These are phyloP conservation scores for Spilosoma lubricipeda DNA, from an alignment of 2,888 invertebrate genomes.

Conservation along the genomic window DNA sequence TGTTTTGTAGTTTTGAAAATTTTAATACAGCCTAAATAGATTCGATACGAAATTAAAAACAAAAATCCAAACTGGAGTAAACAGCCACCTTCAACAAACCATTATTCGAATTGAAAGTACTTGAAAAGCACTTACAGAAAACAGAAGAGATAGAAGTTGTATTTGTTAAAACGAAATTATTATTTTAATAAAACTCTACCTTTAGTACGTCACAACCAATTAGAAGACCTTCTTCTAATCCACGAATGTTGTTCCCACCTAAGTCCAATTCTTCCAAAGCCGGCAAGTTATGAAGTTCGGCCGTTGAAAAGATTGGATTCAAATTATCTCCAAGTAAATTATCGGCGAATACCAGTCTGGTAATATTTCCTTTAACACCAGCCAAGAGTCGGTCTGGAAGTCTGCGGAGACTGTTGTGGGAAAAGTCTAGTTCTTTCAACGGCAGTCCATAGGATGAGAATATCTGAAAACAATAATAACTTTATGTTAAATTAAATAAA, in stretches of 20 bases:
- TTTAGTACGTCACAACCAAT: conserved; percentile 92
- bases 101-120: neutral
- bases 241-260: conserved; percentile 92
- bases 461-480: conserved; percentile 77
- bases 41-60: neutral
- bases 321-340: conserved; percentile 96
- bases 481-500: neutral
- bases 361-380: conserved; percentile 88
- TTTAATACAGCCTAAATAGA: neutral
- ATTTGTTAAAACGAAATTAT: neutral
- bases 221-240: conserved; percentile 94
- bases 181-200: conserved; percentile 68
- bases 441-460: conserved; percentile 91
- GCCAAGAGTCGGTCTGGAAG: conserved; percentile 91
- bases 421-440: conserved; percentile 92
- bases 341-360: conserved; percentile 90
- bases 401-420: conserved; percentile 92
- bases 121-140: neutral
- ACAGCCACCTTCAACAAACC: neutral
- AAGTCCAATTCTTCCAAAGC: conserved; percentile 91
- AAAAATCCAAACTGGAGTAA: neutral
- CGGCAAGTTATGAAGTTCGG: conserved; percentile 92
- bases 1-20: too few relatives aligned
- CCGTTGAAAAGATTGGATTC: conserved; percentile 95
- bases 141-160: neutral